Base-by-base conservation (phyloP, 2,888 invertebrate species). In the Hartigia nigra region DNA sequence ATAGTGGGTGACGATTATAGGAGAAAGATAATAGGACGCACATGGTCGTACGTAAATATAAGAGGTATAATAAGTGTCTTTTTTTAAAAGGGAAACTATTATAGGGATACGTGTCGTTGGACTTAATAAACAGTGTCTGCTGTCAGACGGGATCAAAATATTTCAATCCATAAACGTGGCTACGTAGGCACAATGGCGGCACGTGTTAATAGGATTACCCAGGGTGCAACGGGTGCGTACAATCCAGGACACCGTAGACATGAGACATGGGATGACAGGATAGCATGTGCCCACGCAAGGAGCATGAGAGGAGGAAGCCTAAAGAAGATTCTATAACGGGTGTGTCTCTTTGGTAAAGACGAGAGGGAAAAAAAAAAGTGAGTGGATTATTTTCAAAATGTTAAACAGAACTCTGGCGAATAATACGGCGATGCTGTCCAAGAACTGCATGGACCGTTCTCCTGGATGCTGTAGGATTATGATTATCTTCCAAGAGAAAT, bases 181-280 rank as follows among this genome's bases (percentile, higher is more conserved):
- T 80, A 72, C 83, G 84, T 84, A 84, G 86, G 84, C 86, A 87
- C 85, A 85, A 84, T 84, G 81, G 82, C 85, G 88, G 87, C 88
- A 88, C 87, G 87, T 86, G 88, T 87, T 89, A 88, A 89, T 88
- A 86, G 87, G 89, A 89, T 89, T 88, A 89, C 84, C 82, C 82
- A 85, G 84, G 84, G 84, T 86, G 83, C 85, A 80, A 84, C 80
- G 81, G 81, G 84, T 76, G 76, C 81, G 82, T 84, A 82, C 84
- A 36, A 72, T 80, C 81, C 55, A 77, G 81, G 81, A 78, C 72
- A 55, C 55, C 55, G 23, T 23, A 23, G 78, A 84, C 83, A 84
- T 82, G 83, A 84, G 83, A 82, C 83, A 83, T 79, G 82, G 82
- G 83, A 82, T 32, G 35, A 72, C 32, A 55, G 55, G 55, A 80